Evolutionary conservation across 2,797 vertebrate species (phyloP).

Genomic region (Balearica regulorum): DNA sequence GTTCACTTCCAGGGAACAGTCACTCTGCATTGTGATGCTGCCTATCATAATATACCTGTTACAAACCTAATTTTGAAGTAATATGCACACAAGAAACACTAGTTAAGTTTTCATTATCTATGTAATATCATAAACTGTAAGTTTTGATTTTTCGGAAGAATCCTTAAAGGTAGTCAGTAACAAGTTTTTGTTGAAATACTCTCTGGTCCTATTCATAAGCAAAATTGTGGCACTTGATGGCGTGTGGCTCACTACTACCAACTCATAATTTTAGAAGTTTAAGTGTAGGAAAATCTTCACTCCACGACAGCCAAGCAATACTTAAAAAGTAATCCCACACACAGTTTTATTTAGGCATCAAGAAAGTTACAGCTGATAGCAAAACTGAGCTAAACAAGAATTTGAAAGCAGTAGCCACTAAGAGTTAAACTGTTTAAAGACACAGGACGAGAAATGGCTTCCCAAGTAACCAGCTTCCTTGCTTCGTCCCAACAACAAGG

Average conservation of each 20-base stretch:
- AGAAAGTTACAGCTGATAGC: not conserved
- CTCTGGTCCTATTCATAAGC: not conserved
- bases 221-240: not conserved
- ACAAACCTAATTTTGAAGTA: not conserved
- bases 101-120: not conserved
- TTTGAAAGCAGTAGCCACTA: not conserved
- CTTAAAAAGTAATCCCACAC: not conserved
- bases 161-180: not conserved
- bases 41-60: not conserved
- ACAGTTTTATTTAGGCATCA: not conserved
- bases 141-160: not conserved
- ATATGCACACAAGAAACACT: not conserved
- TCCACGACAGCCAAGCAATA: not conserved
- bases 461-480: not conserved
- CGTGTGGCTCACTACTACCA: not conserved
- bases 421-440: not conserved
- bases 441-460: not conserved
- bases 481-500: accelerated
- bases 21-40: not conserved
- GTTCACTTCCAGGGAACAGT: not conserved
- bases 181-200: not conserved
- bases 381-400: not conserved
- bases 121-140: not conserved
- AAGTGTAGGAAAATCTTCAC: not conserved
- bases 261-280: not conserved